phyloP scores from a whole-genome alignment of 2,797 vertebrate genomes.

The Manis javanica region DNA sequence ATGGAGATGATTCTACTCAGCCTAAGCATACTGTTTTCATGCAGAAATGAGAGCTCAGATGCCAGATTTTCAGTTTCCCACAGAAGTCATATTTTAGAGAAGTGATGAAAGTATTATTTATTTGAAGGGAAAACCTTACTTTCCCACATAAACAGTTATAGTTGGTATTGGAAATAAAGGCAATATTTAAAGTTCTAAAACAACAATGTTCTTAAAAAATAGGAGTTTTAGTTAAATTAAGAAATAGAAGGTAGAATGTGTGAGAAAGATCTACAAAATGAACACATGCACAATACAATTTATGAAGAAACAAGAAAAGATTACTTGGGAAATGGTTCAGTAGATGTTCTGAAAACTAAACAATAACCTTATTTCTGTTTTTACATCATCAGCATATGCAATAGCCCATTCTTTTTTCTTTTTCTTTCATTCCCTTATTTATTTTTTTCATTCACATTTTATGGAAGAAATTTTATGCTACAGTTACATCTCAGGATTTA shows the following conservation, averaged over 20 bases:
- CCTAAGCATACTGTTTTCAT: fast-evolving
- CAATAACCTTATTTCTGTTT: not conserved
- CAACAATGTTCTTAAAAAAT: not conserved
- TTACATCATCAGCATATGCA: not conserved
- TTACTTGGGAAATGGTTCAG: not conserved
- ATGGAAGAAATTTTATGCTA: not conserved
- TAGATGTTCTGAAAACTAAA: not conserved
- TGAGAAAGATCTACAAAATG: not conserved
- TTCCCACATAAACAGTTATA: not conserved
- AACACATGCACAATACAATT: not conserved
- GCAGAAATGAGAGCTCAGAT: not conserved
- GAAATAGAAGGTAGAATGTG: not conserved
- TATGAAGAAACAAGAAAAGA: not conserved
- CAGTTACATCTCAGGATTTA: not conserved
- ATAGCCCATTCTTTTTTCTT: not conserved
- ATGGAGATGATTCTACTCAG: fast-evolving
- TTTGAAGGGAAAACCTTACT: not conserved
- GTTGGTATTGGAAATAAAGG: not conserved
- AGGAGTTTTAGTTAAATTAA: conserved; percentile 21
- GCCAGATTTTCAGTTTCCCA: not conserved
- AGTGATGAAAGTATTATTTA: not conserved
- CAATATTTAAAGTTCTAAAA: not conserved
- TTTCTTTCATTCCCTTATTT: not conserved
- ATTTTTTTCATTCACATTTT: not conserved
- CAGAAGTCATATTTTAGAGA: not conserved